Evolutionary conservation across 2,113 vertebrate species (phyloP).

Genomic region (Erythrocercus mccallii): DNA sequence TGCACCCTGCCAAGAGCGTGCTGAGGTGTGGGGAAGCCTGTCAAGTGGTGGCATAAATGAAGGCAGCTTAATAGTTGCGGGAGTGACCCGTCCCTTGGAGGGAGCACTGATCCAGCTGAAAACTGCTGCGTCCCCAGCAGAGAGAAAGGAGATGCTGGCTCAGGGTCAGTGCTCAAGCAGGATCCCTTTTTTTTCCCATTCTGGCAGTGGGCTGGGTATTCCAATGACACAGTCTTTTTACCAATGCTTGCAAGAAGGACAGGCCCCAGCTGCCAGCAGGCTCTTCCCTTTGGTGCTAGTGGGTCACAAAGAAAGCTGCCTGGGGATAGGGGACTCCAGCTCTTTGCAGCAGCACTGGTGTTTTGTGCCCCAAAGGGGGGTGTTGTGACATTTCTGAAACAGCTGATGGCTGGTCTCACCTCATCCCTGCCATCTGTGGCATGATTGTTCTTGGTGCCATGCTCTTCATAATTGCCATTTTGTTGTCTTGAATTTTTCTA

Average conservation of each 20-base stretch:
- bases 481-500: slow-evolving; percentile 72
- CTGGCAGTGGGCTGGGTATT: neutral
- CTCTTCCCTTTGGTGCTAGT: slow-evolving; percentile 12
- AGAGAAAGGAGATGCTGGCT: neutral
- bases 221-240: neutral
- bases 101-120: neutral
- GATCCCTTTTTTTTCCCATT: neutral
- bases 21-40: accelerated
- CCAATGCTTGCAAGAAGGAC: neutral
- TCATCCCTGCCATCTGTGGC: slow-evolving; percentile 44
- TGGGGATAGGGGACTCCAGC: neutral
- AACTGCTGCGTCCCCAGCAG: neutral
- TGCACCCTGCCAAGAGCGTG: neutral
- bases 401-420: neutral
- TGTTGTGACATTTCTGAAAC: slow-evolving; percentile 1
- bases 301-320: neutral
- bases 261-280: neutral
- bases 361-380: neutral
- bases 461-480: slow-evolving; percentile 48
- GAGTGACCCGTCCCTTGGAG: neutral
- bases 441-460: slow-evolving; percentile 65
- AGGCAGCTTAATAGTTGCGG: neutral
- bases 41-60: neutral
- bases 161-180: neutral
- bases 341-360: slow-evolving; percentile 16